Conservation (phyloP, 53 echinoderm and acorn worm species). For the Echinarachnius parma region DNA sequence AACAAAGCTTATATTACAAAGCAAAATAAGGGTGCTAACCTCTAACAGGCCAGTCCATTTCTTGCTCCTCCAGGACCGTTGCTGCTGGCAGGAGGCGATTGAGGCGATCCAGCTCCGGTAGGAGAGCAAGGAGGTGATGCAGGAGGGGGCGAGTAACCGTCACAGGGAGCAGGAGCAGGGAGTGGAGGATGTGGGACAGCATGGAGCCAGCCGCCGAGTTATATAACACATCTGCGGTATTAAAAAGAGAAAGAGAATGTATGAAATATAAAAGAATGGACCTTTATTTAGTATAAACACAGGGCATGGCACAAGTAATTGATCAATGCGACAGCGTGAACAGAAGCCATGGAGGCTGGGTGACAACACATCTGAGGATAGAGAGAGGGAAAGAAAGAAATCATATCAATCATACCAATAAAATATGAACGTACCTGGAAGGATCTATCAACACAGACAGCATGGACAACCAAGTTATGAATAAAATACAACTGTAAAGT, state of each 20-base stretch:
- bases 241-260: background rate
- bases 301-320: too few species aligned
- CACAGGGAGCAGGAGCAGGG: slow-evolving; percentile 87
- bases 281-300: background rate
- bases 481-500: too few species aligned
- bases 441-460: too few species aligned
- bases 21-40: slow-evolving; percentile 48
- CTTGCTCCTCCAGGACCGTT: slow-evolving; percentile 81
- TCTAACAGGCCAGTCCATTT: slow-evolving; percentile 93
- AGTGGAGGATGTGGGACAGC: slow-evolving; percentile 95
- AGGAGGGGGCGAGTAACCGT: slow-evolving; percentile 82
- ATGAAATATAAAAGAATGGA: background rate
- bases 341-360: too few species aligned
- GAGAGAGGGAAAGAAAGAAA: too few species aligned
- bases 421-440: too few species aligned
- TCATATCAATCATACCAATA: too few species aligned
- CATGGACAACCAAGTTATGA: too few species aligned
- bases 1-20: too few species aligned
- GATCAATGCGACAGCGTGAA: too few species aligned
- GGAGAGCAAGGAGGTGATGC: slow-evolving; percentile 70
- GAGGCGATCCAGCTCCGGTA: slow-evolving; percentile 84
- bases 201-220: slow-evolving; percentile 97
- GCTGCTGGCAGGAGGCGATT: slow-evolving; percentile 91
- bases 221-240: slow-evolving; percentile 79
- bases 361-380: too few species aligned